A percentile compares a stretch with the other conserved stretches of the same genome.
Evolutionary conservation across 2,888 invertebrate genomes (phyloP).

Genomic region (Lissocephala sabroskyi): DNA sequence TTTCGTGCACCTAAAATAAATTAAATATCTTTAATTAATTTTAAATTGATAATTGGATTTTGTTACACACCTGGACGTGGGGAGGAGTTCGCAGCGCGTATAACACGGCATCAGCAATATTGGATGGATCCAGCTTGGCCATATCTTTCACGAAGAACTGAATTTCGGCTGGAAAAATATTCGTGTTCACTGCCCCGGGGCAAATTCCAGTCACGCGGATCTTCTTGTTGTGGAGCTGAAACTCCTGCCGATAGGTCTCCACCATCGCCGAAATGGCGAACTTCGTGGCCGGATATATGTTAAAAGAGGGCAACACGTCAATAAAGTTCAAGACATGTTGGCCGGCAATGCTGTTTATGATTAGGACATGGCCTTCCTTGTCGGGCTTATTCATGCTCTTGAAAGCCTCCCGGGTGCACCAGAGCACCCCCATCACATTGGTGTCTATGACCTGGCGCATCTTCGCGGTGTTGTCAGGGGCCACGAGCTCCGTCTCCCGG

Average conservation of each 20-base stretch:
- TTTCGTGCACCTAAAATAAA: constrained; percentile 59
- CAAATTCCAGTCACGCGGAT: constrained; percentile 69
- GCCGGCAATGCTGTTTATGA: constrained; percentile 72
- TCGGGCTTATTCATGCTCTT: constrained; percentile 73
- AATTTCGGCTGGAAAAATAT: constrained; percentile 69
- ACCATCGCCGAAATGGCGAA: constrained; percentile 71
- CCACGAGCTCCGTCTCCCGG: constrained; percentile 61
- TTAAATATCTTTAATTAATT: neutral
- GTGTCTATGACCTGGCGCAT: constrained; percentile 72
- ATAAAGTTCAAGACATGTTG: constrained; percentile 69
- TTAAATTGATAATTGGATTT: neutral
- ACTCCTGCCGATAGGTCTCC: constrained; percentile 71
- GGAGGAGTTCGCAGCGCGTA: constrained; percentile 67
- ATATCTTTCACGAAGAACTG: constrained; percentile 68
- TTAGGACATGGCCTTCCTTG: constrained; percentile 74
- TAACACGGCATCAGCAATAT: constrained; percentile 69
- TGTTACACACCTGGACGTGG: constrained; percentile 60
- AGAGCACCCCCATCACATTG: constrained; percentile 73
- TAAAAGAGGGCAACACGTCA: constrained; percentile 68
- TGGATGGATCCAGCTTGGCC: constrained; percentile 61
- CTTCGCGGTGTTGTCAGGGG: constrained; percentile 61
- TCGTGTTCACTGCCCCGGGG: constrained; percentile 69
- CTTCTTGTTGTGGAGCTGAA: constrained; percentile 66
- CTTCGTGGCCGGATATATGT: constrained; percentile 72
- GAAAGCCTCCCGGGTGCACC: constrained; percentile 74